Conservation (phyloP, 1,140 invertebrate genomes). For the Drosophila varians region DNA sequence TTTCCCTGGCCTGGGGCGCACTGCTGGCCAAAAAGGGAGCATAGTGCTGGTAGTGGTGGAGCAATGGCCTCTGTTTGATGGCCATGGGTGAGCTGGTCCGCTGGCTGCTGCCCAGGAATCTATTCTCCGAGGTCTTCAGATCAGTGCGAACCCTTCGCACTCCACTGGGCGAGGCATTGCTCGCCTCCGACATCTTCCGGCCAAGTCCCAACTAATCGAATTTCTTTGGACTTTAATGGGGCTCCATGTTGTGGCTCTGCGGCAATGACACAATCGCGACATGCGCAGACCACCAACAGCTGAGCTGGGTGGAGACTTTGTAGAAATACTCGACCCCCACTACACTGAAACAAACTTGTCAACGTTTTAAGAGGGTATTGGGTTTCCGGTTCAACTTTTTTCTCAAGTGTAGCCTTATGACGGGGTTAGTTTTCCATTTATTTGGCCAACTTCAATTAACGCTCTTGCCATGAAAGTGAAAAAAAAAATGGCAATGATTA, state of each 20-base stretch:
- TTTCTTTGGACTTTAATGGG: constrained; percentile 11
- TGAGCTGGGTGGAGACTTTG: constrained; percentile 69
- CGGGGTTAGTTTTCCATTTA: constrained; percentile 32
- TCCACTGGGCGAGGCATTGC: constrained; percentile 82
- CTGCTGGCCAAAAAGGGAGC: constrained; percentile 55
- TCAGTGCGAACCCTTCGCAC: constrained; percentile 83
- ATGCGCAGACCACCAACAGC: constrained; percentile 75
- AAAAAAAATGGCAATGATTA: constrained; percentile 74
- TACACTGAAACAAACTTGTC: constrained; percentile 2
- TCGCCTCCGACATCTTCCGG: constrained; percentile 21
- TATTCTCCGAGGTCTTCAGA: constrained; percentile 78
- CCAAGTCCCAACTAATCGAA: constrained; percentile 30
- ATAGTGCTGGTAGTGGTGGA: constrained; percentile 26
- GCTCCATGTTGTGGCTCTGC: constrained; percentile 22
- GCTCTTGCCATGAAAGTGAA: constrained; percentile 61
- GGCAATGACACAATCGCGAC: constrained; percentile 78
- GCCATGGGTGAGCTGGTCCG: constrained; percentile 55
- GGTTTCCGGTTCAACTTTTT: background rate
- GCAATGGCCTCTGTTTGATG: constrained; percentile 51
- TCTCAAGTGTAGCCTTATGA: background rate
- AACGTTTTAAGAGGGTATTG: background rate
- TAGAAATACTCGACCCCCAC: constrained; percentile 17
- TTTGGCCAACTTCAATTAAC: constrained; percentile 52
- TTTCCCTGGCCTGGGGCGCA: constrained; percentile 59
- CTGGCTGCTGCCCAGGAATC: constrained; percentile 54